Conservation (phyloP, 1,140 invertebrate genomes). For the Drosophila sulfurigaster region DNA sequence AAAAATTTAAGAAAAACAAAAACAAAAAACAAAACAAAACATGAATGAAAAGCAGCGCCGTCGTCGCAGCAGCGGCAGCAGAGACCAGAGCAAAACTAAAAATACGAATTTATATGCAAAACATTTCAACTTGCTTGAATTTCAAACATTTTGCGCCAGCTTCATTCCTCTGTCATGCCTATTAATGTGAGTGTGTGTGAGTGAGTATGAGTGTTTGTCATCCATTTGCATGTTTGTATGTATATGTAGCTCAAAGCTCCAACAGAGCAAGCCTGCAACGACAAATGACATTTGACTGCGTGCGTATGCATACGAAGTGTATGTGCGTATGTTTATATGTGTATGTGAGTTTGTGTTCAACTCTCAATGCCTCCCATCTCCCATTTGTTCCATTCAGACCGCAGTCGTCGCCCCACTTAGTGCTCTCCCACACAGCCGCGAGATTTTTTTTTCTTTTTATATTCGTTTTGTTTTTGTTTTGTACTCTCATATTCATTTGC, state of each 20-base stretch:
- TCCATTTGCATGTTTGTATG: constrained; percentile 13
- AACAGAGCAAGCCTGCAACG: constrained; percentile 43
- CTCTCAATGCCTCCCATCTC: constrained; percentile 27
- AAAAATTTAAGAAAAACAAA: constrained; percentile 1
- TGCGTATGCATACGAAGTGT: background rate
- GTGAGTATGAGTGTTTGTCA: constrained; percentile 15
- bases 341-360: background rate
- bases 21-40: constrained; percentile 18
- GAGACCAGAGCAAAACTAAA: constrained; percentile 51
- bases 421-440: constrained; percentile 44
- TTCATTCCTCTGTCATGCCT: constrained; percentile 48
- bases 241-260: constrained; percentile 37
- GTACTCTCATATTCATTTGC: constrained; percentile 56
- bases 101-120: constrained; percentile 76
- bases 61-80: background rate
- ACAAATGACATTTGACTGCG: constrained; percentile 60
- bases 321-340: constrained; percentile 13
- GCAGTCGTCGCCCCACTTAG: constrained; percentile 49
- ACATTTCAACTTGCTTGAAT: constrained; percentile 67
- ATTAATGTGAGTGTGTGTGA: constrained; percentile 38
- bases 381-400: constrained; percentile 44
- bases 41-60: constrained; percentile 60
- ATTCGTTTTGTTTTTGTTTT: constrained; percentile 10
- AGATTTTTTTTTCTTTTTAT: constrained; percentile 9
- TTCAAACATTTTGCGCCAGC: constrained; percentile 61